phyloP scores from a whole-genome alignment of 1,140 invertebrate genomes.

The Chelonus insularis region DNA sequence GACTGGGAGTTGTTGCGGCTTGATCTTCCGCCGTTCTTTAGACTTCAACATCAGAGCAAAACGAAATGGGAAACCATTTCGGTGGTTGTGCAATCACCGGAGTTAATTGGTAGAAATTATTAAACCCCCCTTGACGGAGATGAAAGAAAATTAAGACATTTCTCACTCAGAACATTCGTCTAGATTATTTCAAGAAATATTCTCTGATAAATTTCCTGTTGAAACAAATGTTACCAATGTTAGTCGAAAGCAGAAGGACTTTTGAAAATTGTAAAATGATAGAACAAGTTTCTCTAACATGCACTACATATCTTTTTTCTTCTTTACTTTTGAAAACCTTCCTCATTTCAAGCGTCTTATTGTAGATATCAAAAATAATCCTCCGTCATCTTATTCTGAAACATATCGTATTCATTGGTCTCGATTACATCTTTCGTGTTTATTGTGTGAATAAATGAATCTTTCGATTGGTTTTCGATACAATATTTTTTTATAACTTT shows the following conservation, averaged over 20 bases:
- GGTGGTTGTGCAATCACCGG: slow-evolving; percentile 11
- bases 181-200: not conserved
- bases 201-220: too few relatives aligned
- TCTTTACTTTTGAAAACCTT: too few relatives aligned
- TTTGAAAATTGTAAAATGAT: too few relatives aligned
- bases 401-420: slow-evolving; percentile 15
- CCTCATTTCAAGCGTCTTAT: too few relatives aligned
- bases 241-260: too few relatives aligned
- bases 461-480: too few relatives aligned
- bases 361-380: slow-evolving; percentile 16
- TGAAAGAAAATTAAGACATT: slow-evolving; percentile 1
- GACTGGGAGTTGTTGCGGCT: slow-evolving; percentile 19
- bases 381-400: slow-evolving; percentile 14
- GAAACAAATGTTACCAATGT: too few relatives aligned
- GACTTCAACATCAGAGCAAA: not conserved
- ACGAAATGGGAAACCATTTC: not conserved
- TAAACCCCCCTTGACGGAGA: not conserved
- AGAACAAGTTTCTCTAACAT: too few relatives aligned
- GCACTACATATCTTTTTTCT: slow-evolving; percentile 1
- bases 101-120: slow-evolving; percentile 18
- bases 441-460: not conserved
- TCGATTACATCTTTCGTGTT: not conserved
- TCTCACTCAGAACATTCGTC: not conserved
- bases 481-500: too few relatives aligned
- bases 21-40: not conserved